Base-by-base conservation (phyloP, 2,888 invertebrate genomes). In the Epistrophella euchroma region DNA sequence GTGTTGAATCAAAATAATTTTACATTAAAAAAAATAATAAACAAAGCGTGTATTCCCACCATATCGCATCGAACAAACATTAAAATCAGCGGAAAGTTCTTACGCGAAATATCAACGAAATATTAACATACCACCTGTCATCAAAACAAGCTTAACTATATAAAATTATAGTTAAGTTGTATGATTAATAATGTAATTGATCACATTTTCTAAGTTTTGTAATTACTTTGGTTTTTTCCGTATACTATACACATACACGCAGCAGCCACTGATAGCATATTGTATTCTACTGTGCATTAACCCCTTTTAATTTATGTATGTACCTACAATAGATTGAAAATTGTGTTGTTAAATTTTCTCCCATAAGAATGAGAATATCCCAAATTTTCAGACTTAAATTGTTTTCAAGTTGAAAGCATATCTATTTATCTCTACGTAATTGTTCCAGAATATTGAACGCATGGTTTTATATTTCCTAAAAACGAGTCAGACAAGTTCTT, bases 61-160 rank as follows among this genome's bases (percentile, higher is more conserved):
- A n/a, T n/a, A n/a, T n/a, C n/a, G n/a, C n/a, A 28, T 4, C 28
- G 0, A 28, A 28, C 28, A 13, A 13, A 37, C 5, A 58, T 13
- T 35, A 32, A 22, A 22, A 22, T 6, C 7, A 60, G 58, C 4
- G 37, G 64, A 66, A 47, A 66, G 10, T 66, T 66, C 64, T 66
- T 19, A 47, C 4, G 15, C 19, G 17, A 32, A 19, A 32, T 43
- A 43, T 43, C 40, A 62, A 32, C 17, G 32, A 19, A 5, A 28
- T 28, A 6, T 5, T 5, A 5, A 6, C 6, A 28, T 28, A 6
- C 6, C 4, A 66, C 64, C 45, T 15, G 64, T 66, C 25, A 64
- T 64, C 28, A 64, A 64, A 64, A 64, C 64, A 45, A 64, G 45
- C 28, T 64, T 47, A 45, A 19, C 13, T 9, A 19, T 47, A 47